Percentiles rank a stretch among this genome's conserved stretches.
Evolutionary conservation across 2,888 invertebrate genomes (phyloP).

Genomic region (Pyrrhia umbra): DNA sequence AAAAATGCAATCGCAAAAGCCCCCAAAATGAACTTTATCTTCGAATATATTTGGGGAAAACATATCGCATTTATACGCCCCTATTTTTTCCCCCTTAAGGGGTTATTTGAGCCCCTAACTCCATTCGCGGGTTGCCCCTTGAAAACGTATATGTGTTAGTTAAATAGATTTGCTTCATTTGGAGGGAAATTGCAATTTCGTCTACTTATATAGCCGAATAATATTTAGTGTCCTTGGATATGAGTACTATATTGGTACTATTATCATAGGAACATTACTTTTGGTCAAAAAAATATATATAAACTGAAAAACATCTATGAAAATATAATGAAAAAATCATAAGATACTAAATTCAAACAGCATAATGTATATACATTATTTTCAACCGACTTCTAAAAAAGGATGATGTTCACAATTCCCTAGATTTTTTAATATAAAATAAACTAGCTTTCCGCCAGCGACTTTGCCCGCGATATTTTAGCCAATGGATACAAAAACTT

Average conservation of each 20-base stretch:
- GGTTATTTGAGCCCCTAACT: conserved; percentile 49
- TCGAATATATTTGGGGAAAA: conserved; percentile 45
- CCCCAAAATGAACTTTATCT: conserved; percentile 51
- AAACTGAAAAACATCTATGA: too few species aligned
- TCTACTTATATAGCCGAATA: conserved; percentile 19
- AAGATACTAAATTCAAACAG: too few species aligned
- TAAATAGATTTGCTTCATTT: conserved; percentile 36
- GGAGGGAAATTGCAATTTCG: conserved; percentile 49
- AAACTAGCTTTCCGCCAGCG: too few species aligned
- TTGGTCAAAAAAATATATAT: too few species aligned
- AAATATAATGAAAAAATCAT: too few species aligned
- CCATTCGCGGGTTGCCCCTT: conserved; percentile 29
- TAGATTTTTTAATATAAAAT: too few species aligned
- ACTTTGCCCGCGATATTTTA: too few species aligned
- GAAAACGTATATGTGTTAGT: conserved; percentile 29
- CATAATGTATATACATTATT: too few species aligned
- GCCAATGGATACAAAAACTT: too few species aligned
- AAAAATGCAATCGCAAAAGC: conserved; percentile 47
- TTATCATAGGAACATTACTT: too few species aligned
- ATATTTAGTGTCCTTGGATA: conserved; percentile 19
- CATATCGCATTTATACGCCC: conserved; percentile 50
- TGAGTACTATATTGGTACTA: background rate
- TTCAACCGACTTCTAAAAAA: too few species aligned
- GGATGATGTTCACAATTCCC: too few species aligned
- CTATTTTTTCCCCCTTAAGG: conserved; percentile 44